Conservation (phyloP, 2,888 invertebrate species). For the Aquatica leii region DNA sequence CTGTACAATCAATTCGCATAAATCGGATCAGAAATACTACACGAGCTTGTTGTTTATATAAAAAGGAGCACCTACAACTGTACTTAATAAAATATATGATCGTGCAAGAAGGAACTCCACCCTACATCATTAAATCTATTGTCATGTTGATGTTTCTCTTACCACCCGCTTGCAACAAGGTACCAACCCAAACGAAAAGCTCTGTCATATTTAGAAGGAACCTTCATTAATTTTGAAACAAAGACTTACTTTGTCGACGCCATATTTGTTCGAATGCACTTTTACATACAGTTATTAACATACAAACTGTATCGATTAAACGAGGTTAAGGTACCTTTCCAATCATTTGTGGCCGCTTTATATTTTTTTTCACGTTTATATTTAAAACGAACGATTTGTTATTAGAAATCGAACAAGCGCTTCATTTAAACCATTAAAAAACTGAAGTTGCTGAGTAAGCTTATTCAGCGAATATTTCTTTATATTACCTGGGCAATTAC, state of each 20-base stretch:
- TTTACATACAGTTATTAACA: too few relatives aligned
- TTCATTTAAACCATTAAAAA: too few relatives aligned
- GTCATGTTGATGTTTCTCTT: conserved; percentile 43
- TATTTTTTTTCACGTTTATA: too few relatives aligned
- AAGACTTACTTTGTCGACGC: conserved; percentile 25
- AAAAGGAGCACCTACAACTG: conserved; percentile 23
- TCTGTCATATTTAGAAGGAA: conserved; percentile 31
- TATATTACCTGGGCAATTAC: conserved; percentile 32
- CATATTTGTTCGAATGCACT: too few relatives aligned
- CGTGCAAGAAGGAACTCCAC: conserved; percentile 26
- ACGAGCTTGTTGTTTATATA: conserved; percentile 2
- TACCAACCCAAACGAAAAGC: conserved; percentile 24
- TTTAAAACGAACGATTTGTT: too few relatives aligned
- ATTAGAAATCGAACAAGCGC: too few relatives aligned
- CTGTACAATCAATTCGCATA: conserved; percentile 34
- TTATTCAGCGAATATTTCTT: conserved; percentile 30
- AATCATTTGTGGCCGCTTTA: too few relatives aligned
- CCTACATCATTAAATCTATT: conserved; percentile 41
- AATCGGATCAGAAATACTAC: conserved; percentile 28
- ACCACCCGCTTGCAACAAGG: conserved; percentile 39
- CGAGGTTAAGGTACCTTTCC: too few relatives aligned
- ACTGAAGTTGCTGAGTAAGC: conserved; percentile 25
- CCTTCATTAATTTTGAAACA: conserved; percentile 34
- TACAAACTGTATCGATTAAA: too few relatives aligned
- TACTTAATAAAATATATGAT: conserved; percentile 31